phyloP scores from a whole-genome alignment of 2,113 vertebrate genomes.

The Buteo buteo region DNA sequence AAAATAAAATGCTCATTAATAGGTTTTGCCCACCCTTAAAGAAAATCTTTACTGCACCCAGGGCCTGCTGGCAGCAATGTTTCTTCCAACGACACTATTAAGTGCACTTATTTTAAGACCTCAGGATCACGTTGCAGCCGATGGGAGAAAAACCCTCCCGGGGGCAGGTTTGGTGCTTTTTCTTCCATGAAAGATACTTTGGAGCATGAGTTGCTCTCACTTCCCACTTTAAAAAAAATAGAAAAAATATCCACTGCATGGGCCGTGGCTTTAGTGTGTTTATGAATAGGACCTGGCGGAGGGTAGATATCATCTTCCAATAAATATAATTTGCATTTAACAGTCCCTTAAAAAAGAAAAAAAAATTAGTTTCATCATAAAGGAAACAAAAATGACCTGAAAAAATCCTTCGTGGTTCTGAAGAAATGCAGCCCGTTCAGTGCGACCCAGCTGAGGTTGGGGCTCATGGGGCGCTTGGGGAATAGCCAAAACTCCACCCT shows the following conservation, averaged over 20 bases:
- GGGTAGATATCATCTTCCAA: not conserved
- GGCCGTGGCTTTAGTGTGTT: not conserved
- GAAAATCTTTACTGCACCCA: not conserved
- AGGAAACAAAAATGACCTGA: not conserved
- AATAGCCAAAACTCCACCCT: not conserved
- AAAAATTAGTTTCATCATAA: not conserved
- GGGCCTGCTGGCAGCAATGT: not conserved
- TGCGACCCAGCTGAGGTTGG: not conserved
- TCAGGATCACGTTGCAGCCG: not conserved
- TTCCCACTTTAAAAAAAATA: not conserved
- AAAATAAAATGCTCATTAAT: accelerated
- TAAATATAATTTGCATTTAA: not conserved
- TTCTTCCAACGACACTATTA: not conserved
- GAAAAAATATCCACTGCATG: not conserved
- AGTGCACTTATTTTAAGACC: not conserved
- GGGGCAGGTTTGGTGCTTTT: not conserved
- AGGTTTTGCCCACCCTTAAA: not conserved
- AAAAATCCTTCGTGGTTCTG: not conserved
- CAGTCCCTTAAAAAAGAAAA: not conserved
- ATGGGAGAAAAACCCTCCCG: not conserved
- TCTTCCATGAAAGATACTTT: not conserved
- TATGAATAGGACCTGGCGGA: accelerated
- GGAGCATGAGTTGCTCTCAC: accelerated
- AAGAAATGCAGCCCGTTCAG: not conserved
- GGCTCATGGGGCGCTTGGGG: not conserved